Evolutionary conservation across 2,888 invertebrate genomes (phyloP), one percentile per base, ranked within the genome.

Genomic region (Nematopogon swammerdamellus): DNA sequence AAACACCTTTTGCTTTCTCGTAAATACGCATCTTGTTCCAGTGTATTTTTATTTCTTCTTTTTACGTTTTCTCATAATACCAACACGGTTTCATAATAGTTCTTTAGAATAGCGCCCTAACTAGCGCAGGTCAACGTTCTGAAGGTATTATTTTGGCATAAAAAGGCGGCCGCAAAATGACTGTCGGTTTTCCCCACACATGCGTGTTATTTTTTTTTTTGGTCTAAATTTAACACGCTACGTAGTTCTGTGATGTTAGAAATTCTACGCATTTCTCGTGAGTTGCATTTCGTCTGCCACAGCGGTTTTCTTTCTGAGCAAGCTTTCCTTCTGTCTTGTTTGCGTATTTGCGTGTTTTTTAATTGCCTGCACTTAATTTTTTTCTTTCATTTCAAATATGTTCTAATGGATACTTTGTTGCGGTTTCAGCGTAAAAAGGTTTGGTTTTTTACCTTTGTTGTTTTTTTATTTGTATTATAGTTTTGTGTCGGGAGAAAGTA

Each of bases 351-450:
- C 54, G 55, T 60, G 52, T 55, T 59, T 60, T 56, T 50, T 44
- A 49, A 51, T 48, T 49, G 51, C 50, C 46, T 50, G 30, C 18
- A 45, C 44, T 51, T 20, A 55, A 25, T 16, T 20, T 19, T 3
- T 19, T 49, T 25, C 36, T 46, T 47, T 48, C 47, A 51, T 52
- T 44, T 44, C n/a, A 3, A 19, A 19, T 20, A 19, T 18, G 6
- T 18, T 20, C 19, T 19, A 46, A 19, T 20, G 14, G 14, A 45
- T 18, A 20, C 43, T 49, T 19, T 5, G n/a, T 60, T 66, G 64
- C 65, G 57, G 70, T 74, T 72, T 56, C 75, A 76, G 75, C 69
- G 69, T 56, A 75, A 71, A 68, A 72, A 75, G 76, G 76, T 76
- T 70, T 70, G 73, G 60, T 14, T 36, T 14, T n/a, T n/a, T n/a